phyloP scores from a whole-genome alignment of 2,797 vertebrate species.

The Halcyon chelicuti region DNA sequence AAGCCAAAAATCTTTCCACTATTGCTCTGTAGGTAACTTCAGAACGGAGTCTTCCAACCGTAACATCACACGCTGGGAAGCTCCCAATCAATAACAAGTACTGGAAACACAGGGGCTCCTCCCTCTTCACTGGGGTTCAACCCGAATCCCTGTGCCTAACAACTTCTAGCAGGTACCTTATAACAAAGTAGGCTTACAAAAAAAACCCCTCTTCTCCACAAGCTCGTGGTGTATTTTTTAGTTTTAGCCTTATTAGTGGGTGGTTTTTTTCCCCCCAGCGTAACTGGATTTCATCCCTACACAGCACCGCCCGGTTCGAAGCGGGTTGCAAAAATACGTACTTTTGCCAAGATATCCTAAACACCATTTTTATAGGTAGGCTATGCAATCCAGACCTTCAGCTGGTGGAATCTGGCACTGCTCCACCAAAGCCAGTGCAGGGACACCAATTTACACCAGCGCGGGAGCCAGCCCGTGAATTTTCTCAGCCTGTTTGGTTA shows the following conservation, averaged over 20 bases:
- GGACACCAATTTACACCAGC: not conserved
- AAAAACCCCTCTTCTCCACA: not conserved
- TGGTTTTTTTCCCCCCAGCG: not conserved
- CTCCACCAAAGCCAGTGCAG: not conserved
- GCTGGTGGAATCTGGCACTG: not conserved
- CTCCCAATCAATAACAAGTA: not conserved
- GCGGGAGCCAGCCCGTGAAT: not conserved
- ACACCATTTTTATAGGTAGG: conserved; percentile 47
- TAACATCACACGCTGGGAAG: not conserved
- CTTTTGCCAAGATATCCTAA: conserved; percentile 57
- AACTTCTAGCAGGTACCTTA: not conserved
- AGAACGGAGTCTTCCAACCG: not conserved
- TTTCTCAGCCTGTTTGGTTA: not conserved
- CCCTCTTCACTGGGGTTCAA: not conserved
- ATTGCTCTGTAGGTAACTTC: not conserved
- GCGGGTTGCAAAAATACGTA: conserved; percentile 16
- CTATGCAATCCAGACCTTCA: conserved; percentile 3
- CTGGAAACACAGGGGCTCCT: not conserved
- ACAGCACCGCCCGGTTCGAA: conserved; percentile 15
- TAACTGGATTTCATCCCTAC: conserved; percentile 43
- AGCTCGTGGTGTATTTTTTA: not conserved
- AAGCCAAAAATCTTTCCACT: not conserved
- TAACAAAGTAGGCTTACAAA: not conserved
- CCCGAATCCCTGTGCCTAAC: not conserved
- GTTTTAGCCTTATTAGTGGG: not conserved